These are phyloP conservation scores for Sinopyrophorus schimmeli DNA, from an alignment of 2,888 invertebrate species.

Conservation along the genomic window DNA sequence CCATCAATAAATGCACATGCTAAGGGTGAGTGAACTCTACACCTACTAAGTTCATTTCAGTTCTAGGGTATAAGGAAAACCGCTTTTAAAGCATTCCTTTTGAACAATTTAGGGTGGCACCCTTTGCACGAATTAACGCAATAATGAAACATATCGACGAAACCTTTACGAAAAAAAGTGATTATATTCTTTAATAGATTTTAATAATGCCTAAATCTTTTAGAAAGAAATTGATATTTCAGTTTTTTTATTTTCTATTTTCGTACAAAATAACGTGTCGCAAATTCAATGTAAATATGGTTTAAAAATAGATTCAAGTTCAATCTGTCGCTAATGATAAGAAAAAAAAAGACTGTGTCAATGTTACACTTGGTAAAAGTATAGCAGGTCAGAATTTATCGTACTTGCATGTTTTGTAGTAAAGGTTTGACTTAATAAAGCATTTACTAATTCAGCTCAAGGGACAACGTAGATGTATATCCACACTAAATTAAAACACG, in stretches of 20 bases:
- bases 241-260: too few relatives aligned
- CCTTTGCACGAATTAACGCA: slow-evolving; percentile 10
- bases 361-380: not conserved
- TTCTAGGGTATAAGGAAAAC: not conserved
- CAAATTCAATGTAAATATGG: not conserved
- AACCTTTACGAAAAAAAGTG: slow-evolving; percentile 2
- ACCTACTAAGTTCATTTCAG: not conserved
- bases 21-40: slow-evolving; percentile 16
- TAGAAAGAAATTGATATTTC: too few relatives aligned
- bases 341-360: slow-evolving; percentile 4
- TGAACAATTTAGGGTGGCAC: slow-evolving; percentile 10
- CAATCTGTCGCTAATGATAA: not conserved
- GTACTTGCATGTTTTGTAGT: slow-evolving; percentile 1
- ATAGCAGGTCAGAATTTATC: slow-evolving; percentile 7
- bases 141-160: not conserved
- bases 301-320: too few relatives aligned
- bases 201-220: not conserved
- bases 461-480: slow-evolving; percentile 2
- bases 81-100: slow-evolving; percentile 1
- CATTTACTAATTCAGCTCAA: not conserved
- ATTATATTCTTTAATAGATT: slow-evolving; percentile 1
- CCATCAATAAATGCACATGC: slow-evolving; percentile 19
- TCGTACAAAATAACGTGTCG: too few relatives aligned
- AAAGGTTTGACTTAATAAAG: not conserved
- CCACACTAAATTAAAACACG: slow-evolving; percentile 2